Base-by-base conservation (phyloP, 1,140 invertebrate genomes). In the Trichoplusia ni region DNA sequence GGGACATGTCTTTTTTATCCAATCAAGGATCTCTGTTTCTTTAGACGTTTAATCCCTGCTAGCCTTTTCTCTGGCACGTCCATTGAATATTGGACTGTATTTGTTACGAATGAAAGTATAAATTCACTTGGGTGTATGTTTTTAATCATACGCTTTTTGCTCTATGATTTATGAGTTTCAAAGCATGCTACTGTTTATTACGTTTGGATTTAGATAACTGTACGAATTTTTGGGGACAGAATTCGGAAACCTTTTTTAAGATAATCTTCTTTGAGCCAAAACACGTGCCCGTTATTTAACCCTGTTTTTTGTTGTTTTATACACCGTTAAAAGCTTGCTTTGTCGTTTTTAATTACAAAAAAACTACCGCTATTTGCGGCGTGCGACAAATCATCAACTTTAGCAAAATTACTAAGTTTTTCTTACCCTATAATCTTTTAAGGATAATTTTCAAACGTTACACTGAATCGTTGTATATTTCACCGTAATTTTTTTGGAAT, bases 101-200 rank as follows among this genome's bases (percentile, higher is more conserved):
- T 0, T n/a, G 2, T n/a, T 25, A 8, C 4, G 13, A 9, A 6
- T n/a, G 21, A 38, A 8, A 38, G 35, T 38, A 4, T 16, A n/a
- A 21, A 54, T 9, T 54, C n/a, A 21, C 18, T 23, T 38, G 35
- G 19, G 1, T 1, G 0, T 16, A 3, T 0, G 0, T 19, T 23
- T 31, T 35, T 37, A 8, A 25, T 25, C 13, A 27, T 8, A 13
- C 11, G 11, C 16, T 31, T 42, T 58, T 58, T 42, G 13, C 31
- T 13, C 14, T 58, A 42, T 37, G 33, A 37, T 54, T 54, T 54
- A 54, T 54, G 31, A 31, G 14, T 44, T 58, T 42, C 9, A 44
- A 58, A 58, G 27, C n/a, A 16, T 13, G 25, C 54, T 58, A 31
- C 54, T 42, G 54, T 58, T 42, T 44, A 25, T 54, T 54, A 38